Base-by-base conservation (phyloP, 2,888 invertebrate genomes). In the Chouioia cunea region DNA sequence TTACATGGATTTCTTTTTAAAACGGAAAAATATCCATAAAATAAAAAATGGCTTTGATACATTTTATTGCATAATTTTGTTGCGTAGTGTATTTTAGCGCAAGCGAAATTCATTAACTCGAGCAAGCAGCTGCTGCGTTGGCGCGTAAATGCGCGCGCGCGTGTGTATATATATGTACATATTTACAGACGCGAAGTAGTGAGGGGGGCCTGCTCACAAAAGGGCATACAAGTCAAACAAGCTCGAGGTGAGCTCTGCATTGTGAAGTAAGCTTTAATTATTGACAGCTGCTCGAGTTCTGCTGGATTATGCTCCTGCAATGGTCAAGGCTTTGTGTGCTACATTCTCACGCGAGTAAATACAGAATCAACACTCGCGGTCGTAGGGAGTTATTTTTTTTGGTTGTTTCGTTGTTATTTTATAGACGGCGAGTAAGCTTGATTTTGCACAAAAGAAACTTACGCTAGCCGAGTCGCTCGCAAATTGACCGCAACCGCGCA, bases 21-120 rank as follows among this genome's bases (percentile, higher is more conserved):
- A n/a, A n/a, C n/a, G n/a, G n/a, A n/a, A n/a, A n/a, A n/a, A n/a
- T n/a, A n/a, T n/a, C n/a, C n/a, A n/a, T n/a, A n/a, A n/a, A n/a
- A n/a, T n/a, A n/a, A n/a, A n/a, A n/a, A n/a, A n/a, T n/a, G n/a
- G n/a, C n/a, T n/a, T n/a, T n/a, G n/a, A n/a, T n/a, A n/a, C n/a
- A n/a, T n/a, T n/a, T n/a, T n/a, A n/a, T n/a, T n/a, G n/a, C n/a
- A n/a, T n/a, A n/a, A n/a, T n/a, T n/a, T n/a, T n/a, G n/a, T n/a
- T n/a, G n/a, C n/a, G n/a, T n/a, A n/a, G n/a, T n/a, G n/a, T n/a
- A n/a, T n/a, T n/a, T n/a, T n/a, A n/a, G 27, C 27, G 27, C 27
- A 27, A 27, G 27, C 27, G 73, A 82, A 81, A 80, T 82, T 81
- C 81, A 83, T 82, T 81, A 81, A 78, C 76, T 67, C 74, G 74